These are phyloP conservation scores for Papilio xuthus DNA, from an alignment of 1,140 invertebrate genomes.

Conservation along the genomic window DNA sequence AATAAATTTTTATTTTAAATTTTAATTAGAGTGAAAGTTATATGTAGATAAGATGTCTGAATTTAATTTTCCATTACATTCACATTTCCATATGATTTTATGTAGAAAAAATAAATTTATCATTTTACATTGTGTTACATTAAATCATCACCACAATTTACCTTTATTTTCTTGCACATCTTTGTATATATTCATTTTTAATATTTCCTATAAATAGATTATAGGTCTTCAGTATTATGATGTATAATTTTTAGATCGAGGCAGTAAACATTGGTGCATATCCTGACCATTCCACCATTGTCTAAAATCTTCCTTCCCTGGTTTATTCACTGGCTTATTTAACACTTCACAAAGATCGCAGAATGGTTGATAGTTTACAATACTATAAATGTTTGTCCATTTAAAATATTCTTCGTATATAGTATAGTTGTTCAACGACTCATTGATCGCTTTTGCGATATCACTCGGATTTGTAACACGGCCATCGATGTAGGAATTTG, in stretches of 20 bases:
- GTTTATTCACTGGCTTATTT: constrained; percentile 32
- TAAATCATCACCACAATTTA: neutral
- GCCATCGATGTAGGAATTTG: constrained; percentile 62
- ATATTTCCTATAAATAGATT: neutral
- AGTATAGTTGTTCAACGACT: constrained; percentile 45
- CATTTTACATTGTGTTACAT: neutral
- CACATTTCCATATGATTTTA: neutral
- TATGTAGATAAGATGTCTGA: neutral
- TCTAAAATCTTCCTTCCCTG: constrained; percentile 48
- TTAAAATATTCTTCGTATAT: constrained; percentile 53
- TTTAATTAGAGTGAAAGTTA: neutral
- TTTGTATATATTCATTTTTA: neutral
- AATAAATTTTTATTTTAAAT: no score
- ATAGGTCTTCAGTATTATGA: neutral
- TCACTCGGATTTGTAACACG: constrained; percentile 52
- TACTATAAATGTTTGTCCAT: constrained; percentile 58
- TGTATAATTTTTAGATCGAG: neutral
- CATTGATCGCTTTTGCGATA: constrained; percentile 52
- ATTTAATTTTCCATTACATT: neutral
- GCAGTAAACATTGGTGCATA: constrained; percentile 46
- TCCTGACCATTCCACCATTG: constrained; percentile 51
- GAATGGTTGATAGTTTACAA: constrained; percentile 45
- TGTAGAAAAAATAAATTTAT: neutral
- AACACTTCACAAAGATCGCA: constrained; percentile 55
- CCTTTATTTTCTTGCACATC: neutral